A percentile compares a stretch with the other conserved stretches of the same genome.
Evolutionary conservation across 2,888 invertebrate genomes (phyloP).

Genomic region (Papilio gigon): DNA sequence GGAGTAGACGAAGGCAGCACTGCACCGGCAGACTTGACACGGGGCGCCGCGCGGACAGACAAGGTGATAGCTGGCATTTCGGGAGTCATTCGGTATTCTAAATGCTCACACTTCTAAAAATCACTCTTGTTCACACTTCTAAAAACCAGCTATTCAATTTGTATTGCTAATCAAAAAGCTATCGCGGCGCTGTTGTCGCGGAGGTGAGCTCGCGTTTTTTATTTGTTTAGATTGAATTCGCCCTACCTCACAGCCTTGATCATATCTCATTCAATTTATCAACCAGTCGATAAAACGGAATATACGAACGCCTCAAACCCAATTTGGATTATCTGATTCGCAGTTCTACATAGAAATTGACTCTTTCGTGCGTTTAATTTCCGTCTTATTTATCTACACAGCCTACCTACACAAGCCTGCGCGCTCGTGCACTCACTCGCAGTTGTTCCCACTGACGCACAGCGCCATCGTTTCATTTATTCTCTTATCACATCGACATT

Average conservation of each 20-base stretch:
- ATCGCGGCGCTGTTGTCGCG: background rate
- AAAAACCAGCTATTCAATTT: slow-evolving; percentile 2
- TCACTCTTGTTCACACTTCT: too few species aligned
- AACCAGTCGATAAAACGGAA: slow-evolving; percentile 73
- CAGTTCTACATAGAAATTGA: slow-evolving; percentile 65
- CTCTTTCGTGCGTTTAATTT: slow-evolving; percentile 38
- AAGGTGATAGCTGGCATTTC: too few species aligned
- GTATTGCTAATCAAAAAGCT: slow-evolving; percentile 11
- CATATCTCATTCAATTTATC: slow-evolving; percentile 78
- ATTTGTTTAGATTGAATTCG: slow-evolving; percentile 43
- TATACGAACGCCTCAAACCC: slow-evolving; percentile 78
- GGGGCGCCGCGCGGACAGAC: too few species aligned
- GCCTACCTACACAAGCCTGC: too few species aligned
- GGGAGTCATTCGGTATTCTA: too few species aligned
- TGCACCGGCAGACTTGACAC: too few species aligned
- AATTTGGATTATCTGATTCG: slow-evolving; percentile 81
- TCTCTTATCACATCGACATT: too few species aligned
- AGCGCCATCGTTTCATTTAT: too few species aligned
- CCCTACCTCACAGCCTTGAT: slow-evolving; percentile 41
- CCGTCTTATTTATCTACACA: slow-evolving; percentile 41
- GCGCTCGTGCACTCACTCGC: too few species aligned
- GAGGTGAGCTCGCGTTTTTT: slow-evolving; percentile 7
- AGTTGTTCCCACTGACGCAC: too few species aligned
- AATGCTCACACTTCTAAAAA: too few species aligned
- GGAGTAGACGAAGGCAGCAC: too few species aligned